Percentiles rank a stretch among this genome's conserved stretches.
Conservation (phyloP, 2,797 vertebrate species). For the Myotis myotis region DNA sequence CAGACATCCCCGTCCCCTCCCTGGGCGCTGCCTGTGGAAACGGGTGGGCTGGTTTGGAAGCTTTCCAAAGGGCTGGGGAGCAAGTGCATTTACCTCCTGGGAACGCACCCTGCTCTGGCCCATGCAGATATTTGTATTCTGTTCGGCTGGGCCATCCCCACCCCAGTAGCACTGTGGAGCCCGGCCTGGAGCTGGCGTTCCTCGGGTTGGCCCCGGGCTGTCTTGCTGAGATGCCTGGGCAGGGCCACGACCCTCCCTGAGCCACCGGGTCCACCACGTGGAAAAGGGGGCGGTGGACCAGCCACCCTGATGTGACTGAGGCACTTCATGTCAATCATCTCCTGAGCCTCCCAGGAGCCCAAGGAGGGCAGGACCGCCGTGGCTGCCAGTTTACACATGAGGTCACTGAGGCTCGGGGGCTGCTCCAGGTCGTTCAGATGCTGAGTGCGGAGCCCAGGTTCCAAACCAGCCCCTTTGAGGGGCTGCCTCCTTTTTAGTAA, state of each 20-base stretch:
- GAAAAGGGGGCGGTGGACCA: neutral
- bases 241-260: fast-evolving
- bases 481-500: neutral
- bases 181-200: fast-evolving
- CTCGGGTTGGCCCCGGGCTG: fast-evolving
- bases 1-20: neutral
- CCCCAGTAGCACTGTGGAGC: fast-evolving
- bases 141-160: fast-evolving
- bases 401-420: neutral
- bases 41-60: neutral
- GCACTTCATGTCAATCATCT: fast-evolving
- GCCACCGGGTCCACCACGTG: fast-evolving
- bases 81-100: neutral
- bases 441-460: neutral
- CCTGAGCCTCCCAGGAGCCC: fast-evolving
- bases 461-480: neutral
- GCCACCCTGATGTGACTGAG: neutral
- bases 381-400: neutral
- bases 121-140: fast-evolving
- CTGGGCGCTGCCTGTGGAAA: neutral
- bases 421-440: neutral
- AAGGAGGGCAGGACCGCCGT: fast-evolving
- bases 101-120: neutral
- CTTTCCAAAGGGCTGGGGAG: neutral
- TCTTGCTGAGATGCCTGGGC: neutral